Evolutionary conservation across 2,113 vertebrate genomes (phyloP).

Genomic region (Serilophus lunatus): DNA sequence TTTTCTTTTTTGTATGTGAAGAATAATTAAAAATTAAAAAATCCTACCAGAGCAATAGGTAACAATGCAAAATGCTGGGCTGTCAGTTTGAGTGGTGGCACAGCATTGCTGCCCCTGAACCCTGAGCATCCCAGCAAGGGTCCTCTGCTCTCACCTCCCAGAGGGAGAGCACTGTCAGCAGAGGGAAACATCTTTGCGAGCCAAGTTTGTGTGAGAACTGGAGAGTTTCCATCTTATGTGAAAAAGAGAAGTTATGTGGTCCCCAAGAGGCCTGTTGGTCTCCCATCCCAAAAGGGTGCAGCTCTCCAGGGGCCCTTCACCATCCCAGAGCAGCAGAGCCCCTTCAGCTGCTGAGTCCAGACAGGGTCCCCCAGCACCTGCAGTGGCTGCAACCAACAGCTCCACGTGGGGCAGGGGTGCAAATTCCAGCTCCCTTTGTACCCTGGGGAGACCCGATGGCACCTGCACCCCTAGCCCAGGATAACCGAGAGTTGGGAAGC

Average conservation of each 20-base stretch:
- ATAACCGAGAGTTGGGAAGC: background rate
- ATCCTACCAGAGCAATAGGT: background rate
- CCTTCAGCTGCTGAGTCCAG: background rate
- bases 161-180: too few species aligned
- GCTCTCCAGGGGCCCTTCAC: background rate
- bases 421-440: background rate
- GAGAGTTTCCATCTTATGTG: background rate
- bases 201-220: background rate
- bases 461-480: background rate
- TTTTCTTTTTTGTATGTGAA: background rate
- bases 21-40: background rate
- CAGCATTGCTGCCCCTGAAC: too few species aligned
- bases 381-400: rapidly evolving
- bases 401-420: rapidly evolving
- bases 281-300: rapidly evolving
- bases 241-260: background rate
- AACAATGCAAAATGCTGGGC: background rate
- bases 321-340: background rate
- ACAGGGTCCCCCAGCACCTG: background rate
- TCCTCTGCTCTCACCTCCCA: background rate
- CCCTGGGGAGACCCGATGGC: background rate
- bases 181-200: background rate
- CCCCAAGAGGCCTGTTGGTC: background rate
- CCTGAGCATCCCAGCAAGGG: background rate
- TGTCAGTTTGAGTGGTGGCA: background rate